phyloP scores from a whole-genome alignment of 92 coral and sea anemone genomes.

The Pocillopora grandis region DNA sequence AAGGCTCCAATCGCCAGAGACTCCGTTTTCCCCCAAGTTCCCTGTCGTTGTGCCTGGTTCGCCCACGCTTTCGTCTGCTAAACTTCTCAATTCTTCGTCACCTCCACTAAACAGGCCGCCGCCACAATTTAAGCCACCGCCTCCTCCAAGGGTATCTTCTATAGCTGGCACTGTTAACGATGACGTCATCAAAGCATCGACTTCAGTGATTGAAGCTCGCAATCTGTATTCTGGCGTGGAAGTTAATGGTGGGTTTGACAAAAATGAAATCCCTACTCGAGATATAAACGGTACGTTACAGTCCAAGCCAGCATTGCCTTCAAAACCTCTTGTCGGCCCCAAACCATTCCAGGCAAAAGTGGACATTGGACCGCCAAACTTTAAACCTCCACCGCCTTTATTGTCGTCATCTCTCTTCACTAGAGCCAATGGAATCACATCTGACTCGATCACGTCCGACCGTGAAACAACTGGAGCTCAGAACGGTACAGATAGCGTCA shows the following conservation, averaged over 20 bases:
- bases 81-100: conserved; percentile 42
- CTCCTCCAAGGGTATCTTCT: conserved; percentile 43
- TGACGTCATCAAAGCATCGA: background rate
- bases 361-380: conserved; percentile 20
- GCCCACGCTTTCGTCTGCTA: conserved; percentile 49
- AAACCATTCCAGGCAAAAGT: background rate
- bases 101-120: conserved; percentile 32
- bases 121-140: conserved; percentile 48
- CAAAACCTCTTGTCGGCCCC: conserved; percentile 5
- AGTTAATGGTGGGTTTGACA: conserved; percentile 29
- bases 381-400: conserved; percentile 53
- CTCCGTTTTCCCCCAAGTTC: conserved; percentile 32
- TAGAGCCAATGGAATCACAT: background rate
- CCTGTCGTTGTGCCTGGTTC: conserved; percentile 56
- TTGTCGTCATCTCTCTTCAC: background rate
- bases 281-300: conserved; percentile 11
- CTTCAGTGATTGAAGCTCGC: background rate
- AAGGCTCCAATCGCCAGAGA: conserved; percentile 9
- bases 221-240: background rate
- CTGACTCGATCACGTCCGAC: conserved; percentile 12
- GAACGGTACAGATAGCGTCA: conserved; percentile 8
- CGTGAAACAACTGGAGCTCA: conserved; percentile 27
- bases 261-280: conserved; percentile 56
- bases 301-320: conserved; percentile 10
- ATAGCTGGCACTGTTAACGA: background rate